Evolutionary conservation across 53 echinoderm and acorn worm species (phyloP), one percentile per base, ranked within the genome.

Genomic region (Henricia sp.): DNA sequence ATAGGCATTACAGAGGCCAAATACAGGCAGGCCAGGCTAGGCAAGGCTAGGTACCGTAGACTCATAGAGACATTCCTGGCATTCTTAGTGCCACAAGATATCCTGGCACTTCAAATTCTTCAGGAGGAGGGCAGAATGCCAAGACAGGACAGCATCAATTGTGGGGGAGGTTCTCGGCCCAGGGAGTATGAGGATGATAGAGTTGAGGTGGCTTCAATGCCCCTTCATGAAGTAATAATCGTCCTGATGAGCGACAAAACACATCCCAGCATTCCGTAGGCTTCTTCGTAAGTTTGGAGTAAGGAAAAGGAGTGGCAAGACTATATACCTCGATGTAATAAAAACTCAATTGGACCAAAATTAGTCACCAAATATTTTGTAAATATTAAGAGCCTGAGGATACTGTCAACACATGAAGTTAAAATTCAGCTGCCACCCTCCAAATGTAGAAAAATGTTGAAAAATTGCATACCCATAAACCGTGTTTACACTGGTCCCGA

Each of bases 11-110:
- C 80, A 48, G 62, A 80, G 63, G 64, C 80, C 80, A 80, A 80
- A 80, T 80, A 80, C 80, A 80, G 80, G 42, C 80, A 80, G 80
- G 63, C 80, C n/a, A 80, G 63, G 64, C 80, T 64, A 80, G 64
- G 64, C 64, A 80, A 63, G 64, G 80, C 28, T 64, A 80, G 80
- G 63, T 64, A 46, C 46, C 62, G 34, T 17, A 30, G 24, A 44
- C 62, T 64, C 46, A 57, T 28, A 62, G 58, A 80, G 80, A 80
- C 80, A 80, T 80, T 80, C 80, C n/a, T 10, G 24, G 80, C 46
- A 80, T 80, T 80, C 80, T 41, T 34, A 19, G 17, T 64, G 11
- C 64, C 10, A 34, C 64, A 44, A 80, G 80, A 64, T 80, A 35
- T 48, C 80, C 80, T 38, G 80, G 40, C 30, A 80, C 80, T 57